Evolutionary conservation across 2,797 vertebrate genomes (phyloP).

Genomic region (Anabas testudineus): DNA sequence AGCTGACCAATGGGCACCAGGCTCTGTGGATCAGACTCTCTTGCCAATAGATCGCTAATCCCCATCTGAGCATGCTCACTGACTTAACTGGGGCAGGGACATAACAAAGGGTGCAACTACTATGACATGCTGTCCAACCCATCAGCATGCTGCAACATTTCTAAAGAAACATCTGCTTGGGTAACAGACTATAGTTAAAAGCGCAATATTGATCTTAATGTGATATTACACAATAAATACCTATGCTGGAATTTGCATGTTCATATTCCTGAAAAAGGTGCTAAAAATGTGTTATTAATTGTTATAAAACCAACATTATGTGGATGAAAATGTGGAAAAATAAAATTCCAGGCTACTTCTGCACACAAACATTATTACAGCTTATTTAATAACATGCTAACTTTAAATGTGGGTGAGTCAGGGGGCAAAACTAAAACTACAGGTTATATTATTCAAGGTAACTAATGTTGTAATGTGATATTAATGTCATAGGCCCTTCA

Average conservation of each 20-base stretch:
- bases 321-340: conserved; percentile 11
- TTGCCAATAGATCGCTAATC: conserved; percentile 77
- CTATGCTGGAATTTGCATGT: conserved; percentile 28
- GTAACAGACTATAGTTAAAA: background rate
- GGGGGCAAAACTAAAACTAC: conserved; percentile 9
- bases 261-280: conserved; percentile 9
- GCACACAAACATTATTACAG: background rate
- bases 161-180: background rate
- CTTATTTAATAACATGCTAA: background rate
- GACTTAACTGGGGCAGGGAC: conserved; percentile 69
- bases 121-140: conserved; percentile 45
- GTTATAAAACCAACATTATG: conserved; percentile 25
- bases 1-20: conserved; percentile 67
- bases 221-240: conserved; percentile 9
- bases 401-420: background rate
- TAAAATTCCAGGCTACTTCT: conserved; percentile 4
- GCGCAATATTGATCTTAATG: background rate
- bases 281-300: conserved; percentile 13
- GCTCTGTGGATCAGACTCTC: conserved; percentile 71
- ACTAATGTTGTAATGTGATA: conserved; percentile 26
- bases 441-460: conserved; percentile 26
- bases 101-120: conserved; percentile 51
- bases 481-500: conserved; percentile 43
- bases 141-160: conserved; percentile 33
- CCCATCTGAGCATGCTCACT: conserved; percentile 73